phyloP scores from a whole-genome alignment of 1,140 invertebrate species.

The Drosophila varians region DNA sequence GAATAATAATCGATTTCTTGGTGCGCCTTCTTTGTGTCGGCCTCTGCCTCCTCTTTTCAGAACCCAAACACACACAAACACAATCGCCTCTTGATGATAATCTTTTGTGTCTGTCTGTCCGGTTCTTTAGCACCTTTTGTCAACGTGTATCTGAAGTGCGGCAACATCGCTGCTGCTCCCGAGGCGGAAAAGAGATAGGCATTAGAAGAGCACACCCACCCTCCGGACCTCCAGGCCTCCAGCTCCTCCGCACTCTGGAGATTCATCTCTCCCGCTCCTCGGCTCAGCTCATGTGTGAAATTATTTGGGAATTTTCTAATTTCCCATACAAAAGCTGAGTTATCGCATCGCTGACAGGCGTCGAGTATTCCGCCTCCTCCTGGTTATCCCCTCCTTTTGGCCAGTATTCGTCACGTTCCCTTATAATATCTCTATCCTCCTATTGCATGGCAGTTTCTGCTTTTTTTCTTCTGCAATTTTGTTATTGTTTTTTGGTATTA shows the following conservation, averaged over 20 bases:
- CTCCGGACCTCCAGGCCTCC: background rate
- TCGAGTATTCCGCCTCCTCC: background rate
- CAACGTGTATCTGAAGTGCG: conserved; percentile 57
- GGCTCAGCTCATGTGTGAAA: conserved; percentile 69
- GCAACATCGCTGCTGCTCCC: conserved; percentile 44
- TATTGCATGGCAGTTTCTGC: conserved; percentile 18
- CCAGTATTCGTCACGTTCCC: conserved; percentile 52
- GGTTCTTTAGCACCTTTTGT: conserved; percentile 76
- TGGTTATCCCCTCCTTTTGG: background rate
- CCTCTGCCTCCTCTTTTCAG: conserved; percentile 3
- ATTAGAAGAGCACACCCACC: background rate
- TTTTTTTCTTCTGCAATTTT: conserved; percentile 8
- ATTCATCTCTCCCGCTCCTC: conserved; percentile 8
- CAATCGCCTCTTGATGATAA: conserved; percentile 60
- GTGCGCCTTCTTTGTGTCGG: conserved; percentile 42
- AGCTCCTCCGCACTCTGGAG: conserved; percentile 1
- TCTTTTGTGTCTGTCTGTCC: conserved; percentile 60
- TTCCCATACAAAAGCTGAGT: conserved; percentile 73
- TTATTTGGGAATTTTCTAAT: conserved; percentile 79
- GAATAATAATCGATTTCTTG: conserved; percentile 76
- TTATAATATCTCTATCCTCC: conserved; percentile 27
- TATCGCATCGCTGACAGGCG: conserved; percentile 64
- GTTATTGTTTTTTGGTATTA: conserved; percentile 28
- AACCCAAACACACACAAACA: conserved; percentile 1
- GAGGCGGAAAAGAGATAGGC: background rate